Conservation (phyloP, 37 sponge, comb jelly and placozoan species). For the Tethya wilhelma region DNA sequence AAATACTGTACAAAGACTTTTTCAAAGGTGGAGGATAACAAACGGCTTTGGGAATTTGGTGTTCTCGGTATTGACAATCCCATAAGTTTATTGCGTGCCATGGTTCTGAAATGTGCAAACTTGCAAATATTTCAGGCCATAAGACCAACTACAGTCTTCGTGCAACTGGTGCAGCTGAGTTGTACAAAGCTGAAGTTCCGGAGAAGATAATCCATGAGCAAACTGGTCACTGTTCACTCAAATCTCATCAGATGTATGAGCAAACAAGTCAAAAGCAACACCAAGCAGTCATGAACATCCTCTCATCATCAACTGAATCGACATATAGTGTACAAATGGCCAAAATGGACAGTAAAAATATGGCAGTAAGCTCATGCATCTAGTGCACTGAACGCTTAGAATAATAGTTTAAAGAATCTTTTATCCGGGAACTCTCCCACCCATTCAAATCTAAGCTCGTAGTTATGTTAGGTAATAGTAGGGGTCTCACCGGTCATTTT, state of each 20-base stretch:
- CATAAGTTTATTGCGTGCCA: slow-evolving; percentile 23
- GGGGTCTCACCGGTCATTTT: too few relatives aligned
- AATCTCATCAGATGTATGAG: slow-evolving; percentile 28
- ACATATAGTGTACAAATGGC: background rate
- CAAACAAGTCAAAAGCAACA: slow-evolving; percentile 25
- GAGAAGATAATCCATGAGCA: slow-evolving; percentile 37
- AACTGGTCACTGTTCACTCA: slow-evolving; percentile 52
- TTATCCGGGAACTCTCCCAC: too few relatives aligned
- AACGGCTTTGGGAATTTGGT: slow-evolving; percentile 39
- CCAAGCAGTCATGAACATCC: slow-evolving; percentile 17
- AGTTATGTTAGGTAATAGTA: too few relatives aligned
- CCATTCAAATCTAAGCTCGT: too few relatives aligned
- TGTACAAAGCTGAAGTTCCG: slow-evolving; percentile 36
- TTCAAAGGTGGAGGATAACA: slow-evolving; percentile 24
- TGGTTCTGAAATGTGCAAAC: slow-evolving; percentile 35
- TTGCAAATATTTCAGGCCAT: slow-evolving; percentile 8
- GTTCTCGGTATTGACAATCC: slow-evolving; percentile 34
- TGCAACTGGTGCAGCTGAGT: slow-evolving; percentile 32
- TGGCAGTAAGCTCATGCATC: too few relatives aligned
- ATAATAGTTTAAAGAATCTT: too few relatives aligned
- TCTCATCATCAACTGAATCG: background rate
- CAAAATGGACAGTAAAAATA: too few relatives aligned
- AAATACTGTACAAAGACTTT: background rate
- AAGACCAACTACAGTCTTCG: slow-evolving; percentile 58
- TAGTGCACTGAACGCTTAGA: too few relatives aligned